phyloP scores from a whole-genome alignment of 2,888 invertebrate genomes.

The Hypercompe scribonia region DNA sequence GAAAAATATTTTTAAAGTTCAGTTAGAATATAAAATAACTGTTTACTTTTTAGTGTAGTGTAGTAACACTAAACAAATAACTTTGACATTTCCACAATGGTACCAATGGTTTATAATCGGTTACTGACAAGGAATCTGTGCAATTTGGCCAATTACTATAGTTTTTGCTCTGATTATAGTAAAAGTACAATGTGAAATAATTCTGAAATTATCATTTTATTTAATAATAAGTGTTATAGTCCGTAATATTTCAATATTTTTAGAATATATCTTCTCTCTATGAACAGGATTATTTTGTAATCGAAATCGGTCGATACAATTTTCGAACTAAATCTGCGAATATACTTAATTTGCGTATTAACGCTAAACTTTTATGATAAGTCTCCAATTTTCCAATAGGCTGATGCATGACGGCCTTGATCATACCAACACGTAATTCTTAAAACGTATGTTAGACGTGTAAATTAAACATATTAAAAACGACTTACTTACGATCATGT shows the following conservation, averaged over 20 bases:
- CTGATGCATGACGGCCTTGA: neutral
- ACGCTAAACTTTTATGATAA: neutral
- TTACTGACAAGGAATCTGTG: neutral
- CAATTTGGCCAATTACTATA: neutral
- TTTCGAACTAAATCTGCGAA: neutral
- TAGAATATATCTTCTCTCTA: neutral
- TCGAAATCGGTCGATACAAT: neutral
- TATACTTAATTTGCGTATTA: neutral
- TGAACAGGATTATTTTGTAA: neutral
- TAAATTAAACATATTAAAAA: neutral
- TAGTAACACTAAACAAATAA: no score
- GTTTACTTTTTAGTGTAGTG: no score
- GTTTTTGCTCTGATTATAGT: neutral
- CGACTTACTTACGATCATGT: neutral
- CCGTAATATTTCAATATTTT: no score
- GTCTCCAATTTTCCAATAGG: neutral
- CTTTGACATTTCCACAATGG: no score
- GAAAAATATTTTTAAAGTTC: neutral
- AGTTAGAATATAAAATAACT: neutral
- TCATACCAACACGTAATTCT: neutral
- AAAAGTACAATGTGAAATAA: neutral
- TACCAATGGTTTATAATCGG: no score
- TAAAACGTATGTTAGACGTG: neutral
- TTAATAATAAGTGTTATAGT: no score
- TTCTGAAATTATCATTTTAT: no score